Percentiles rank a stretch among this genome's conserved stretches.
Conservation (phyloP, 1,140 invertebrate species). For the Diploscapter pachys region DNA sequence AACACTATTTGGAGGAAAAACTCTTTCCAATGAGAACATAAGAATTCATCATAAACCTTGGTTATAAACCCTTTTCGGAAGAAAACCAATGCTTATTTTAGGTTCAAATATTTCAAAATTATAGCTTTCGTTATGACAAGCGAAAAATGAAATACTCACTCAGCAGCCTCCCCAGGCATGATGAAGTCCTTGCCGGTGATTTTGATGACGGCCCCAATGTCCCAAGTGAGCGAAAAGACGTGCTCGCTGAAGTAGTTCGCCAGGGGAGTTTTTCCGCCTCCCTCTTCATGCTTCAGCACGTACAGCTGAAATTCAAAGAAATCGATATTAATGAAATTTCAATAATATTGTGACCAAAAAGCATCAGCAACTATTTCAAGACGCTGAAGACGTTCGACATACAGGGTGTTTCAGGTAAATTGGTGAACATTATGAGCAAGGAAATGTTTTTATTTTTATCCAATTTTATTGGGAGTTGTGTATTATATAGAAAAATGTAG, state of each 20-base stretch:
- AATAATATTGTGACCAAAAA: too few species aligned
- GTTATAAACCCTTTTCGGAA: not conserved
- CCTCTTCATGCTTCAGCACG: constrained; percentile 54
- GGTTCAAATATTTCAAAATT: not conserved
- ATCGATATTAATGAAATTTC: not conserved
- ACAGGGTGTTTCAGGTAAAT: too few species aligned
- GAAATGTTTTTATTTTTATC: too few species aligned
- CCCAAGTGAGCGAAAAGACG: constrained; percentile 58
- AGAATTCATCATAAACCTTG: not conserved
- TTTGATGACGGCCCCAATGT: constrained; percentile 43
- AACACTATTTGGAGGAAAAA: too few species aligned
- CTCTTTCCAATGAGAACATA: too few species aligned
- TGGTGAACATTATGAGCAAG: too few species aligned
- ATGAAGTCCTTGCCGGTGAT: constrained; percentile 57
- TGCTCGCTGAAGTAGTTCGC: constrained; percentile 58
- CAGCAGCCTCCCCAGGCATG: constrained; percentile 56
- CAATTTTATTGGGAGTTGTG: too few species aligned
- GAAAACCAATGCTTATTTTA: not conserved
- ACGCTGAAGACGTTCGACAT: too few species aligned
- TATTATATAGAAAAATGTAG: too few species aligned
- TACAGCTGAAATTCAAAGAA: constrained; percentile 39
- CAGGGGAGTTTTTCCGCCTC: constrained; percentile 51
- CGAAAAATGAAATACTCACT: constrained; percentile 39
- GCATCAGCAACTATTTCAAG: too few species aligned
- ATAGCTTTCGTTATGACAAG: not conserved